phyloP scores from a whole-genome alignment of 53 echinoderm and acorn worm species.

The Stichopus horrens region DNA sequence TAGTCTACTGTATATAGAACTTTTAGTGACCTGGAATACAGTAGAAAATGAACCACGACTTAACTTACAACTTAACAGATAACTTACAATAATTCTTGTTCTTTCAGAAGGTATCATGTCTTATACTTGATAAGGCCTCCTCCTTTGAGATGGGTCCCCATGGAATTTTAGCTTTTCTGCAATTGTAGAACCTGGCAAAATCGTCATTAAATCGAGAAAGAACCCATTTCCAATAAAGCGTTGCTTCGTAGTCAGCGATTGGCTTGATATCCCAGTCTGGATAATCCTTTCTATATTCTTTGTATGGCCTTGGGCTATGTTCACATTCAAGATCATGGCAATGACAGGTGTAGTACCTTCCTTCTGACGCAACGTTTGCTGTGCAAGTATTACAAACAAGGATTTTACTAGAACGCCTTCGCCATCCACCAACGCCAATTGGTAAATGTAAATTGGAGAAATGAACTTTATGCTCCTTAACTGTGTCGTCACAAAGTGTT shows the following conservation, averaged over 20 bases:
- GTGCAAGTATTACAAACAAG: background rate
- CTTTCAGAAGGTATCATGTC: background rate
- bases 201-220: background rate
- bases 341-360: background rate
- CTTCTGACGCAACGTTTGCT: conserved; percentile 13
- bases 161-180: background rate
- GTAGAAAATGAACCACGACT: background rate
- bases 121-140: conserved; percentile 18
- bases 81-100: background rate
- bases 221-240: conserved; percentile 40
- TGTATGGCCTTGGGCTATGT: background rate
- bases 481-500: conserved; percentile 28
- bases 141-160: conserved; percentile 17
- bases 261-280: conserved; percentile 34
- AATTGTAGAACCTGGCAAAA: conserved; percentile 16
- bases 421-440: background rate
- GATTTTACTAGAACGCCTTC: background rate
- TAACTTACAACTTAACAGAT: too few relatives aligned
- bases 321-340: background rate
- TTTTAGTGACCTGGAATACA: too few relatives aligned
- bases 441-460: conserved; percentile 14
- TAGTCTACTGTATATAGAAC: too few relatives aligned
- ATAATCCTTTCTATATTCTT: conserved; percentile 12
- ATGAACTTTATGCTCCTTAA: conserved; percentile 20
- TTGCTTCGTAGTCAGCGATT: conserved; percentile 22